Evolutionary conservation across 1,140 invertebrate genomes (phyloP).

Genomic region (Branchinecta lindahli): DNA sequence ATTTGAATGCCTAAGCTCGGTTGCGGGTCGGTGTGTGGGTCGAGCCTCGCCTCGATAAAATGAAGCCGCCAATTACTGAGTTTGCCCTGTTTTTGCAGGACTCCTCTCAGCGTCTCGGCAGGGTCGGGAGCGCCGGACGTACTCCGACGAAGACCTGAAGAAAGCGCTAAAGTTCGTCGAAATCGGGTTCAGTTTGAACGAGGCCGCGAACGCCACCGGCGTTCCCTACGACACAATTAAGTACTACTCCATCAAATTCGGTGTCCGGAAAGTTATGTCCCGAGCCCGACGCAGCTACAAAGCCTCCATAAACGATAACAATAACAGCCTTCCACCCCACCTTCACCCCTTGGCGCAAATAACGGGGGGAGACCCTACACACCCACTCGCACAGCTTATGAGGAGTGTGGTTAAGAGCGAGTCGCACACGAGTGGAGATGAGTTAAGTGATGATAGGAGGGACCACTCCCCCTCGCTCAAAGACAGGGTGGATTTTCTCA

Average conservation of each 20-base stretch:
- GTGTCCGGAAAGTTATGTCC: constrained; percentile 3
- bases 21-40: constrained; percentile 9
- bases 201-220: not conserved
- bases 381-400: constrained; percentile 10
- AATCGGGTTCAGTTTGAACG: constrained; percentile 9
- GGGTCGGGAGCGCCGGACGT: constrained; percentile 1
- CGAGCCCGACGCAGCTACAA: constrained; percentile 2
- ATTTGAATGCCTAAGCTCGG: not conserved
- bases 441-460: not conserved
- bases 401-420: not conserved
- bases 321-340: not conserved
- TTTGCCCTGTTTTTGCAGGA: constrained; percentile 1
- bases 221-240: constrained; percentile 3
- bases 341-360: not conserved
- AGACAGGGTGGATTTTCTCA: not conserved
- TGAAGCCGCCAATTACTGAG: not conserved
- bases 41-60: not conserved
- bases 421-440: constrained; percentile 2
- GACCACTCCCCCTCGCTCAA: not conserved
- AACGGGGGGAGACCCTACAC: not conserved
- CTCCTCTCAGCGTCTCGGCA: constrained; percentile 5
- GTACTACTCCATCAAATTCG: constrained; percentile 6
- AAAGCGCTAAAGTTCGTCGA: constrained; percentile 4
- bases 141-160: not conserved
- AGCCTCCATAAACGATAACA: not conserved